Percentiles rank a stretch among this genome's conserved stretches.
Conservation (phyloP, 2,888 invertebrate species). For the Branchipolynoe longqiensis region DNA sequence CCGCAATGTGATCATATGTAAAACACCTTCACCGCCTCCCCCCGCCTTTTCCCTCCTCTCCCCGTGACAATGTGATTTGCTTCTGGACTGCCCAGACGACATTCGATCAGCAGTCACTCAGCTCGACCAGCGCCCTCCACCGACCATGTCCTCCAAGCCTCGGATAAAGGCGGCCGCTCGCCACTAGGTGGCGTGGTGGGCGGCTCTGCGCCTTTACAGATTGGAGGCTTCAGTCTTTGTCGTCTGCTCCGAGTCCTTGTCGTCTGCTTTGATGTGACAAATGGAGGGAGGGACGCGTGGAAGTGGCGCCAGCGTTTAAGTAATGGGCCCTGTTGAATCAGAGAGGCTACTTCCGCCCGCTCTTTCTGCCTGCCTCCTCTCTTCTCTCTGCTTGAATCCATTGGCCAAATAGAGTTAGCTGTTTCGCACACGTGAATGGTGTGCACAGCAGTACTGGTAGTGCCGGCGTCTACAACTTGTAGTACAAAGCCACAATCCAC, state of each 20-base stretch:
- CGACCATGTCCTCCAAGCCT: background rate
- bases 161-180: slow-evolving; percentile 16
- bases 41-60: background rate
- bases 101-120: slow-evolving; percentile 41
- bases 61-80: slow-evolving; percentile 33
- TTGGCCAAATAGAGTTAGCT: too few species aligned
- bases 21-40: background rate
- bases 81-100: background rate
- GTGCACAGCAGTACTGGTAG: too few species aligned
- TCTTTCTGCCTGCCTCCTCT: background rate
- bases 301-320: slow-evolving; percentile 42
- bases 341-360: background rate
- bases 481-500: too few species aligned
- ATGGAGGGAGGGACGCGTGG: background rate
- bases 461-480: too few species aligned
- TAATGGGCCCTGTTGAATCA: slow-evolving; percentile 23
- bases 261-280: slow-evolving; percentile 52
- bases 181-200: background rate
- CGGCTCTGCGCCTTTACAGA: background rate
- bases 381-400: background rate
- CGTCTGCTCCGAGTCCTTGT: background rate
- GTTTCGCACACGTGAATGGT: too few species aligned
- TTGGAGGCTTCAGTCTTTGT: slow-evolving; percentile 30
- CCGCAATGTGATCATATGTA: slow-evolving; percentile 17
- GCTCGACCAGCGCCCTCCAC: background rate